Evolutionary conservation across 2,888 invertebrate genomes (phyloP).

Genomic region (Drosophila peninsularis): DNA sequence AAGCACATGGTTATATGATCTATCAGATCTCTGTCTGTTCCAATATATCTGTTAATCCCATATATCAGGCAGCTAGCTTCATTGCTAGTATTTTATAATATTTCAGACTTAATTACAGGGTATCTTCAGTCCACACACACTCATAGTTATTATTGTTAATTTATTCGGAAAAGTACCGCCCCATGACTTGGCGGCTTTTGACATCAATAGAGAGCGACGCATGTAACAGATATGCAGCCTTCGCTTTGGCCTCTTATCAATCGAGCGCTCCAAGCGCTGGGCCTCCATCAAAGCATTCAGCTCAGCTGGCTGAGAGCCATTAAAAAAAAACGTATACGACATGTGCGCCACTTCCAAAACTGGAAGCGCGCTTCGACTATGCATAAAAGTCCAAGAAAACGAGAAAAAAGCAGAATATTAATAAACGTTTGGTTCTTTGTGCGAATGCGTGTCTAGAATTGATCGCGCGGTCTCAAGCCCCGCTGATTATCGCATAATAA

Average conservation of each 20-base stretch:
- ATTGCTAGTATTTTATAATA: too few species aligned
- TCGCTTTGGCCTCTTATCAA: slow-evolving; percentile 55
- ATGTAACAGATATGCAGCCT: slow-evolving; percentile 37
- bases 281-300: background rate
- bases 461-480: slow-evolving; percentile 37
- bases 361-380: slow-evolving; percentile 31
- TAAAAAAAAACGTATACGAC: slow-evolving; percentile 54
- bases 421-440: slow-evolving; percentile 62
- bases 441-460: slow-evolving; percentile 68
- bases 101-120: background rate
- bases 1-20: background rate
- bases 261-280: slow-evolving; percentile 7
- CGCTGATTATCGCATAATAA: slow-evolving; percentile 51
- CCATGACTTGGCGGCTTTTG: slow-evolving; percentile 35
- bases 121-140: background rate
- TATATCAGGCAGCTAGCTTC: too few species aligned
- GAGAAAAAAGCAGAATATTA: slow-evolving; percentile 25
- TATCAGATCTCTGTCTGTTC: background rate
- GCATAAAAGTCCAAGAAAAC: slow-evolving; percentile 10
- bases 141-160: background rate
- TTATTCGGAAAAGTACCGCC: slow-evolving; percentile 4
- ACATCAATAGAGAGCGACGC: slow-evolving; percentile 8
- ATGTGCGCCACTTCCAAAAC: slow-evolving; percentile 55
- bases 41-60: background rate
- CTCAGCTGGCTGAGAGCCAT: slow-evolving; percentile 19